These are phyloP conservation scores for Pseudomyrmex sp. DNA, from an alignment of 1,140 invertebrate genomes.

Conservation along the genomic window DNA sequence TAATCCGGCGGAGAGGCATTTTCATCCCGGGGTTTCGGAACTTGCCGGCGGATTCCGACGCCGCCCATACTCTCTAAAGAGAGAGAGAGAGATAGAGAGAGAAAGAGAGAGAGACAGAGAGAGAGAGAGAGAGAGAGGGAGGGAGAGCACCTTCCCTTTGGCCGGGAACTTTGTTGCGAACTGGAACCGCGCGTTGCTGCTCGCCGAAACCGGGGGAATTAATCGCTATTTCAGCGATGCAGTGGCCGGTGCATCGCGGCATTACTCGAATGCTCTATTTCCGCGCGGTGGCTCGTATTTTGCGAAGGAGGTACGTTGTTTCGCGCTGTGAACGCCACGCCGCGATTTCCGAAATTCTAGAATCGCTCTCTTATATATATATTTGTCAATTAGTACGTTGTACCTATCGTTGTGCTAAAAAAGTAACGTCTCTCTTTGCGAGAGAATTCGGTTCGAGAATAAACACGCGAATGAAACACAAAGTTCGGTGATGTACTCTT, in stretches of 20 bases:
- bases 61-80: conserved; percentile 12
- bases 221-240: conserved; percentile 75
- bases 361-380: conserved; percentile 16
- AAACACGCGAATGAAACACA: too few species aligned
- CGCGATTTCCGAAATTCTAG: conserved; percentile 32
- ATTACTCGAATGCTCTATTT: conserved; percentile 73
- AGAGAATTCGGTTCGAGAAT: too few species aligned
- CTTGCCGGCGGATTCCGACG: conserved; percentile 69
- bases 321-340: conserved; percentile 26
- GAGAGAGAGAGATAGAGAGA: conserved; percentile 2
- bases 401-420: neutral
- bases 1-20: conserved; percentile 73
- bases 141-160: neutral
- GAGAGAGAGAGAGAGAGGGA: neutral
- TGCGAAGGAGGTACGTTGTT: conserved; percentile 8
- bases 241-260: conserved; percentile 44
- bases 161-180: conserved; percentile 70
- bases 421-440: neutral
- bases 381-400: conserved; percentile 6
- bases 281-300: conserved; percentile 53
- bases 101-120: neutral
- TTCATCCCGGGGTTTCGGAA: conserved; percentile 72
- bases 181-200: conserved; percentile 49
- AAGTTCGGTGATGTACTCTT: too few species aligned
- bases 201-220: conserved; percentile 59